phyloP scores from a whole-genome alignment of 2,797 vertebrate genomes.

The Pogoniulus pusillus region DNA sequence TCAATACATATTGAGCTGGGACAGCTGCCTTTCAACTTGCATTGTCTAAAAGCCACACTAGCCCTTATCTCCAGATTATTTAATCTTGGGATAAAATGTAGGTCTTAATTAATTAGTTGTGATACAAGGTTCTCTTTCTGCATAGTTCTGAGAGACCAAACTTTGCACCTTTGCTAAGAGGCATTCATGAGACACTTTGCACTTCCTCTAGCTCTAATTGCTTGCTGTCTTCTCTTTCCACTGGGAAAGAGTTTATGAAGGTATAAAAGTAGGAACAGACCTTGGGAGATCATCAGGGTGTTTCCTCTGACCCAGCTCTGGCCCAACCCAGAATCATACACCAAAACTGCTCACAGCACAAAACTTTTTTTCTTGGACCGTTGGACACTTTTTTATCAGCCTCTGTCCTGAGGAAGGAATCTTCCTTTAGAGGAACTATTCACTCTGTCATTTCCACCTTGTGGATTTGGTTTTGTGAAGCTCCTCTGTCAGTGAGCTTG shows the following conservation, averaged over 20 bases:
- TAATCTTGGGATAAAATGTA: background rate
- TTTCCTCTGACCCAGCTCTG: background rate
- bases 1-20: slow-evolving; percentile 48
- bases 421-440: background rate
- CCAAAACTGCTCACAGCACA: background rate
- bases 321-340: background rate
- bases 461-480: background rate
- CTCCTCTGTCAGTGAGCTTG: background rate
- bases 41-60: background rate
- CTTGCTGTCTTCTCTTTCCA: background rate
- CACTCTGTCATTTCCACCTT: background rate
- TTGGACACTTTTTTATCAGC: background rate
- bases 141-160: background rate
- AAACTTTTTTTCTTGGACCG: background rate
- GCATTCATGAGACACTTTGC: rapidly evolving
- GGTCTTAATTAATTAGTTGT: background rate
- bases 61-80: background rate
- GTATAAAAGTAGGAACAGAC: background rate
- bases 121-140: background rate
- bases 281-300: background rate
- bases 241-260: background rate
- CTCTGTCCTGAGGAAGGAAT: background rate
- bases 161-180: background rate
- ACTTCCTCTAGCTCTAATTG: background rate
- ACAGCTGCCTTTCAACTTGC: slow-evolving; percentile 15